Conservation (phyloP, 2,113 vertebrate genomes). For the Daubentonia madagascariensis region DNA sequence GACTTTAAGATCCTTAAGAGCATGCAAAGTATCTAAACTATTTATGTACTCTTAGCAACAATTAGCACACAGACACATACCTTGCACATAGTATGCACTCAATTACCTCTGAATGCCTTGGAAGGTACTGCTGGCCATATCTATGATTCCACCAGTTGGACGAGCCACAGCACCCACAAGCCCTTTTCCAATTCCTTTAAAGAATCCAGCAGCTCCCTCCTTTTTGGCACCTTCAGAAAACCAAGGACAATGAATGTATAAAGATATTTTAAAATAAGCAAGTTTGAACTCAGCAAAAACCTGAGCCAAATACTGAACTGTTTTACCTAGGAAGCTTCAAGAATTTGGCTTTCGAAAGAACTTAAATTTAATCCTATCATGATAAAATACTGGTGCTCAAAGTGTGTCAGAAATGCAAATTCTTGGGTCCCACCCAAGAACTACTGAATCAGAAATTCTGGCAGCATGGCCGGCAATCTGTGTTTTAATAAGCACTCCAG, state of each 20-base stretch:
- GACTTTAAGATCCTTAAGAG: not conserved
- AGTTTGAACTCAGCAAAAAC: not conserved
- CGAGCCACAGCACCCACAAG: slow-evolving; percentile 95
- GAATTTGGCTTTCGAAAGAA: not conserved
- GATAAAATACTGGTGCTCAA: not conserved
- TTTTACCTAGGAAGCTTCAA: not conserved
- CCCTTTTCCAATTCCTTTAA: slow-evolving; percentile 98
- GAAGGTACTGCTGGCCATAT: slow-evolving; percentile 99
- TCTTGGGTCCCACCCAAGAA: not conserved
- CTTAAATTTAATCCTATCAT: not conserved
- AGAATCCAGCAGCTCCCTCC: slow-evolving; percentile 97
- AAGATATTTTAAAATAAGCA: slow-evolving; percentile 11
- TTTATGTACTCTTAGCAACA: not conserved
- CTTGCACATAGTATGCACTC: accelerated
- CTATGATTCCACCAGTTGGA: slow-evolving; percentile 95
- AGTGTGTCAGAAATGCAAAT: not conserved
- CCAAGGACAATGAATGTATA: not conserved
- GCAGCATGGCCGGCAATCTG: not conserved
- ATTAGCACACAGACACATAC: not conserved
- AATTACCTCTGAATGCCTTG: slow-evolving; percentile 97
- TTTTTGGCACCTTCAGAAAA: slow-evolving; percentile 92
- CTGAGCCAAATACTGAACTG: not conserved
- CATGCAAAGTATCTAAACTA: not conserved
- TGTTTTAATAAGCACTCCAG: not conserved
- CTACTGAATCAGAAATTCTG: not conserved